These are phyloP conservation scores for Cephalotes varians DNA, from an alignment of 2,888 invertebrate genomes.

Conservation along the genomic window DNA sequence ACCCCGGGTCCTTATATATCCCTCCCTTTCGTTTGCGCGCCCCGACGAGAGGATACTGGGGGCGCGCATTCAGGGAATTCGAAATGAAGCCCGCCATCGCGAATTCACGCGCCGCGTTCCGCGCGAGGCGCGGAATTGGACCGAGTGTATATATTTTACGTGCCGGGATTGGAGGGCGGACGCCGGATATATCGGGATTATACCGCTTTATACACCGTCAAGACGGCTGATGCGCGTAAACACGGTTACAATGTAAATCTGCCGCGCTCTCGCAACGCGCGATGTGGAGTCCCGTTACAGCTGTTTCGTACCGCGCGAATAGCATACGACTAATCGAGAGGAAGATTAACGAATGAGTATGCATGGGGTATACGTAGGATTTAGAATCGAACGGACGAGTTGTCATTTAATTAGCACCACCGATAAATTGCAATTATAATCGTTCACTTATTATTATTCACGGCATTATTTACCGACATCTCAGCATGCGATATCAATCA, in stretches of 20 bases:
- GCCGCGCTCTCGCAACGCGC: conserved; percentile 19
- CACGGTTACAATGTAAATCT: conserved; percentile 62
- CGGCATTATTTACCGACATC: conserved; percentile 4
- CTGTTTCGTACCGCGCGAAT: conserved; percentile 41
- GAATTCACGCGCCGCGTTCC: conserved; percentile 70
- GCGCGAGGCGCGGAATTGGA: conserved; percentile 65
- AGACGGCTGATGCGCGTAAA: conserved; percentile 62
- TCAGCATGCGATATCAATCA: conserved; percentile 37
- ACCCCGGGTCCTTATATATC: conserved; percentile 71
- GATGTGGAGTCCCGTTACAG: not conserved
- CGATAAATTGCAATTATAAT: conserved; percentile 45
- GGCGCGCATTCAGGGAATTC: conserved; percentile 83
- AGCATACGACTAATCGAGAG: conserved; percentile 24
- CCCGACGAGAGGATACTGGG: conserved; percentile 64
- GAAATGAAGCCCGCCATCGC: conserved; percentile 80
- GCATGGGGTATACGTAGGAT: not conserved
- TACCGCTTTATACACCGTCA: conserved; percentile 62
- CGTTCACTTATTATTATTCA: conserved; percentile 36
- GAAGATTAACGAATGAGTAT: conserved; percentile 53
- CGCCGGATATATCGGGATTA: conserved; percentile 73
- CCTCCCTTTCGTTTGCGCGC: conserved; percentile 55
- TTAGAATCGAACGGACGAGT: conserved; percentile 29
- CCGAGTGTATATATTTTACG: conserved; percentile 72
- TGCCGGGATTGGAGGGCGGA: conserved; percentile 59
- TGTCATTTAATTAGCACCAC: conserved; percentile 35